Evolutionary conservation across 2,113 vertebrate species (phyloP).

Genomic region (Carassius gibelio): DNA sequence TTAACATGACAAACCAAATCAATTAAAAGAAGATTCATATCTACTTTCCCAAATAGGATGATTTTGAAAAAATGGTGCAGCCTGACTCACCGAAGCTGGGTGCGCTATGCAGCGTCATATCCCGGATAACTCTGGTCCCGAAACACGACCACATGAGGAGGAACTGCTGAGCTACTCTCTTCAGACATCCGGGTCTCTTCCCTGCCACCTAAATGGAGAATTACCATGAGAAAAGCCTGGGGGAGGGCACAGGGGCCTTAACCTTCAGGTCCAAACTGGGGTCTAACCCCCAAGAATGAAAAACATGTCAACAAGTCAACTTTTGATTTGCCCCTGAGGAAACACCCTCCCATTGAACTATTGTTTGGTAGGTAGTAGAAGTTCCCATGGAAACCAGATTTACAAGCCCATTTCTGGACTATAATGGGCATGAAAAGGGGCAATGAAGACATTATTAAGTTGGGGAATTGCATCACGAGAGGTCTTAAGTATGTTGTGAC

Average conservation of each 20-base stretch:
- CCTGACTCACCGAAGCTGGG: constrained; percentile 92
- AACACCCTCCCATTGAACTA: constrained; percentile 79
- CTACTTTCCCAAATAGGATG: not conserved
- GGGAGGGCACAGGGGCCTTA: constrained; percentile 65
- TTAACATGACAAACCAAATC: not conserved
- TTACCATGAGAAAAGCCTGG: constrained; percentile 77
- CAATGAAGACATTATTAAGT: constrained; percentile 83
- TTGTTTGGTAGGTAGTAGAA: constrained; percentile 72
- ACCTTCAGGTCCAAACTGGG: constrained; percentile 63
- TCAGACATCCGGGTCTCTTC: constrained; percentile 91
- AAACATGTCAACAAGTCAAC: constrained; percentile 85
- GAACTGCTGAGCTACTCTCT: constrained; percentile 97
- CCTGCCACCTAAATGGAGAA: constrained; percentile 88
- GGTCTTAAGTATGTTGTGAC: constrained; percentile 51
- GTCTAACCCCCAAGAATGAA: constrained; percentile 77
- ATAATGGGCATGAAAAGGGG: constrained; percentile 78
- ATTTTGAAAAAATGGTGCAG: constrained; percentile 5
- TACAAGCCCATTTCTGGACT: constrained; percentile 79
- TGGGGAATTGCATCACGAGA: constrained; percentile 64
- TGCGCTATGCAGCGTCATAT: constrained; percentile 98
- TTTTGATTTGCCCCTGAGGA: constrained; percentile 81
- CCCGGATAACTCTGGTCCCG: constrained; percentile 96
- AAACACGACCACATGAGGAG: constrained; percentile 99
- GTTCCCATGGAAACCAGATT: constrained; percentile 75
- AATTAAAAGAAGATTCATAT: not conserved